phyloP scores from a whole-genome alignment of 2,888 invertebrate species.

The Amphipoea lucens region DNA sequence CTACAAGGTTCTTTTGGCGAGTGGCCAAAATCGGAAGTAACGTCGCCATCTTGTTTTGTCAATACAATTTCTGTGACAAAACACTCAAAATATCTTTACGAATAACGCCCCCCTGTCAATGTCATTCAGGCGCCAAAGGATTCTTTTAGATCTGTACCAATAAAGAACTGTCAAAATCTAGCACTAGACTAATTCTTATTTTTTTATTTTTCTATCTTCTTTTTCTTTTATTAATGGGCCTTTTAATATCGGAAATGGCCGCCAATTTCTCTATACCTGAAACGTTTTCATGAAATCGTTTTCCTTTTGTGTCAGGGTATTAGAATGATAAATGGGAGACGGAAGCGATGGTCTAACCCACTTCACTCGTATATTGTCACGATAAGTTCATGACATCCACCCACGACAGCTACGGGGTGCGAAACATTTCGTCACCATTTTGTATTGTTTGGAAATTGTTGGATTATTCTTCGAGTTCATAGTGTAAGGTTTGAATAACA shows the following conservation, averaged over 20 bases:
- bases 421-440: not conserved
- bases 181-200: not conserved
- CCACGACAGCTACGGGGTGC: not conserved
- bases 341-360: constrained; percentile 35
- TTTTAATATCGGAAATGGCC: not conserved
- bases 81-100: no score
- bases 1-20: not conserved
- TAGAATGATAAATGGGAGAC: constrained; percentile 16
- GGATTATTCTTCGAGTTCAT: not conserved
- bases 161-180: not conserved
- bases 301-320: not conserved
- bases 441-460: not conserved
- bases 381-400: not conserved
- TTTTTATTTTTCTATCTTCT: not conserved
- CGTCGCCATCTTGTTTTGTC: no score
- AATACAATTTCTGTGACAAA: no score
- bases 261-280: not conserved
- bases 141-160: not conserved
- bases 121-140: not conserved
- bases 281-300: constrained; percentile 19
- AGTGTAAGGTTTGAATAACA: no score
- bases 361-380: constrained; percentile 21
- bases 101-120: not conserved
- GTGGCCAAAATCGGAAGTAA: no score
- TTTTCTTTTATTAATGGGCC: not conserved